These are phyloP conservation scores for Heliothis virescens DNA, from an alignment of 1,140 invertebrate species.

Conservation along the genomic window DNA sequence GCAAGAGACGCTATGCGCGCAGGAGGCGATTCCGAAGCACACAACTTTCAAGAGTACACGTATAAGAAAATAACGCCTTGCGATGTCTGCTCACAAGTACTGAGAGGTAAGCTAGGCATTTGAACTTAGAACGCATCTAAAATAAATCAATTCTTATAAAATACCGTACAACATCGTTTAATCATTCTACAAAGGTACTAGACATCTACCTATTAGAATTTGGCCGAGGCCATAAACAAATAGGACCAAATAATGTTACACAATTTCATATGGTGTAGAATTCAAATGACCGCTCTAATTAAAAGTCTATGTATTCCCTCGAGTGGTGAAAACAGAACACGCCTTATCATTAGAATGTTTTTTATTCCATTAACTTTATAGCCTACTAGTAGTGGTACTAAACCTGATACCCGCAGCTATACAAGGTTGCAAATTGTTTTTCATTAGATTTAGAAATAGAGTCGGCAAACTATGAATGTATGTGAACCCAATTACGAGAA, in stretches of 20 bases:
- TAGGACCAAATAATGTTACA: neutral
- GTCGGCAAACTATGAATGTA: neutral
- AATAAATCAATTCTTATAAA: neutral
- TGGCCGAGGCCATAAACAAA: conserved; percentile 2
- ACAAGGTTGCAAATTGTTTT: conserved; percentile 13
- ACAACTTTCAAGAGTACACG: conserved; percentile 97
- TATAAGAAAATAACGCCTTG: conserved; percentile 98
- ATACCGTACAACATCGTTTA: neutral
- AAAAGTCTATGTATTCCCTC: conserved; percentile 13
- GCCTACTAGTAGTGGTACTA: neutral
- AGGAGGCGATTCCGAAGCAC: conserved; percentile 88
- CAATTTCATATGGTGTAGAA: conserved; percentile 5
- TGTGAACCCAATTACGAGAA: conserved; percentile 31
- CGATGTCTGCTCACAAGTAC: conserved; percentile 96
- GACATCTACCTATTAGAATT: conserved; percentile 14
- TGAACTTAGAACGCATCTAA: neutral
- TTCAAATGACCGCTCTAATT: conserved; percentile 11
- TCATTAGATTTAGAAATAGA: conserved; percentile 18
- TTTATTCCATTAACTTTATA: neutral
- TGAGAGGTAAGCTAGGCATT: conserved; percentile 89
- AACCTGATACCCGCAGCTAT: neutral
- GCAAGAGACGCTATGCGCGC: conserved; percentile 86
- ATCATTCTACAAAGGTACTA: neutral
- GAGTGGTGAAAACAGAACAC: conserved; percentile 1
- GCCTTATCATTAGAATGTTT: neutral